Base-by-base conservation (phyloP, 2,888 invertebrate species). In the Pecten maximus region DNA sequence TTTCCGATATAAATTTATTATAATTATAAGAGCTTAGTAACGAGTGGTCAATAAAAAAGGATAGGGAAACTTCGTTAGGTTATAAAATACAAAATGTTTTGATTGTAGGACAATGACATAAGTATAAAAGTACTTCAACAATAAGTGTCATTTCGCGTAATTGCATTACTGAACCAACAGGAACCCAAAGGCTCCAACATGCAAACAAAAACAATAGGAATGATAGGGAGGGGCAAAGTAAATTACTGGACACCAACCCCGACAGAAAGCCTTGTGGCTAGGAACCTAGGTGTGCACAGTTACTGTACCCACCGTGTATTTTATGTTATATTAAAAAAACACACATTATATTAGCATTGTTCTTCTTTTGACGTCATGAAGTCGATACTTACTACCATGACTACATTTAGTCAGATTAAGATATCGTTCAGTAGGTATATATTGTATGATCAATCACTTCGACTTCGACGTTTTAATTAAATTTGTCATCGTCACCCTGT, bases 401-500 rank as follows among this genome's bases (percentile, higher is more conserved):
- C 54, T 74, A 28, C 35, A 74, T 23, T 74, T 23, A 35, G 10
- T 23, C 44, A 44, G 35, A 74, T 74, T 3, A 12, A 74, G 74
- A 74, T 74, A 74, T 35, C 74, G 74, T 74, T 74, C 74, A 74
- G 74, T 74, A 74, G 35, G 28, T 28, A 74, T 35, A 28, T 74
- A 74, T 16, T 28, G 8, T 35, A 74, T 35, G 74, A 74, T 74
- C 74, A 74, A 74, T 74, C 74, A 74, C 35, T 35, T 54, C 35
- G 16, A 74, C 74, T 35, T 74, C 1, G 35, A 28, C 35, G 74
- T 74, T 74, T 74, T 74, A 74, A 74, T 74, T 74, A 74, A 74
- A 74, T 74, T 74, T 74, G 74, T 74, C 74, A 74, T 74, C 74
- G 74, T 74, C 74, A 74, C 74, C 8, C 28, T 35, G 74, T 28